Base-by-base conservation (phyloP, 30 jellyfish, hydroid and myxozoan genomes). In the Chrysaora quinquecirrha region DNA sequence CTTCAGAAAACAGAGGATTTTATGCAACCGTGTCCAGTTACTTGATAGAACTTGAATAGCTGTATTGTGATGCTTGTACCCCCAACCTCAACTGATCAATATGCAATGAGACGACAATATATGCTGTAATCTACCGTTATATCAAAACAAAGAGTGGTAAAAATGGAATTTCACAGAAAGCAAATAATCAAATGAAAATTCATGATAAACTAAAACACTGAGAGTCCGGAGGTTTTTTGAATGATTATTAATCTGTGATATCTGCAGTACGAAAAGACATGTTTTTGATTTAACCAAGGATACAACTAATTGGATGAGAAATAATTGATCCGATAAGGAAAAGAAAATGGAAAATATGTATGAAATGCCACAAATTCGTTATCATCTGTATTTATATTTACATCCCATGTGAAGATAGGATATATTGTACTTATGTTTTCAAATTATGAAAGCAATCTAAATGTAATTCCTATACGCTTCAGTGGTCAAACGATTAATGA, bases 11-110 rank as follows among this genome's bases (percentile, higher is more conserved):
- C 68, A 52, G 29, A 52, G 25, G 68, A 16, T 52, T 19, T 25
- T 25, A 31, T 75, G 64, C 73, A 18, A 30, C 65, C 35, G 87
- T 23, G 54, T 31, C 87, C 66, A 49, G 50, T 60, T 61, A 32
- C 24, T 71, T 52, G 68, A 52, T 52, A 12, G 25, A 7, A 20
- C 9, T 50, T 69, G 58, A 52, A 48, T 16, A 71, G 85, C 73
- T 1, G 31, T 70, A 69, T 82, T 70, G 80, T 28, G 52, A 30
- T 52, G 71, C 52, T 34, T 18, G 80, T 30, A 70, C 85, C 92
- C 92, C 92, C 92, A 68, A 70, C 85, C 92, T 82, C 85, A 82
- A 65, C 61, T 63, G 60, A 48, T 70, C 43, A 32, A 75, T 43
- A 43, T 66, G 25, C 48, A 75, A 69, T 32, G 83, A 66, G 70